These are phyloP conservation scores for Todus mexicanus DNA, from an alignment of 2,797 vertebrate genomes.

Conservation along the genomic window DNA sequence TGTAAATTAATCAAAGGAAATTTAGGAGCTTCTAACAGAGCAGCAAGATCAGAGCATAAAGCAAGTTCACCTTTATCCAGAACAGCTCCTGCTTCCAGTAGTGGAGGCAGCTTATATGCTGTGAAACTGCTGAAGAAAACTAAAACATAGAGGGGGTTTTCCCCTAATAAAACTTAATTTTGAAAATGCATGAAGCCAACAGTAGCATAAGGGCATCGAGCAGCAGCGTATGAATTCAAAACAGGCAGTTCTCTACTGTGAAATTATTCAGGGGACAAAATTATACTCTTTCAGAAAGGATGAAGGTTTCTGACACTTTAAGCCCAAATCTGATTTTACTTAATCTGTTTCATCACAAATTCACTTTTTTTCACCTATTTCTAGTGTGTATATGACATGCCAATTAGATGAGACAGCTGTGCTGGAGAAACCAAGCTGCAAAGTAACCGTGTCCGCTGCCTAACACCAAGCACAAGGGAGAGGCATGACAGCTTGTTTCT, in stretches of 20 bases:
- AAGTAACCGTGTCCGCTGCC: rapidly evolving
- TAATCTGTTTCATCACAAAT: not conserved
- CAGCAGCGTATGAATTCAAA: not conserved
- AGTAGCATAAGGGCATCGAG: not conserved
- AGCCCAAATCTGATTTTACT: not conserved
- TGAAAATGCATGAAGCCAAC: not conserved
- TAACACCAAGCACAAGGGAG: not conserved
- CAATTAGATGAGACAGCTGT: not conserved
- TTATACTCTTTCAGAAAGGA: not conserved
- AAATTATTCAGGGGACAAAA: not conserved
- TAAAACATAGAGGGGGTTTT: not conserved
- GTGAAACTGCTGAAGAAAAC: not conserved
- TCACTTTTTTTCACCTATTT: not conserved
- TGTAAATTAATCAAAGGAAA: not conserved
- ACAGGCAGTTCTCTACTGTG: not conserved
- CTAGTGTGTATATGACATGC: rapidly evolving
- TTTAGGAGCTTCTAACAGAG: not conserved
- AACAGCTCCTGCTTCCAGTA: not conserved
- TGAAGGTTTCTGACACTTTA: not conserved
- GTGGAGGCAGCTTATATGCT: not conserved
- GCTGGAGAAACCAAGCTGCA: not conserved
- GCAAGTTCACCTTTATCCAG: not conserved
- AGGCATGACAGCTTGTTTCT: not conserved
- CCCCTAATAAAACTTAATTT: not conserved
- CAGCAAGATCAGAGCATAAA: not conserved